Base-by-base conservation (phyloP, 2,113 vertebrate genomes). In the Seriola aureovittata region DNA sequence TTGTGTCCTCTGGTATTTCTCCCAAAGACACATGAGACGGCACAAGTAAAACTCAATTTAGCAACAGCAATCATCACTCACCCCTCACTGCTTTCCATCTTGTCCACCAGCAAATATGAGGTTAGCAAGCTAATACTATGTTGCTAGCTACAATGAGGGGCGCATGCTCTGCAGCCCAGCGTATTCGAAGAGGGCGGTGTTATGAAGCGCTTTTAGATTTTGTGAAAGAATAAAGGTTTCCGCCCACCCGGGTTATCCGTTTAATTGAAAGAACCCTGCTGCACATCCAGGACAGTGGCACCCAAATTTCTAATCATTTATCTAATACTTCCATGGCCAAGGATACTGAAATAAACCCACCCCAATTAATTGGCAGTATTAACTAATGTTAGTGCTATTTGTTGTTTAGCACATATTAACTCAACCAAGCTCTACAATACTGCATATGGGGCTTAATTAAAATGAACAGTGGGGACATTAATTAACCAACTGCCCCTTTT, bases 41-140 rank as follows among this genome's bases (percentile, higher is more conserved):
- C 46, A 4, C 21, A 9, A 8, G 0, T n/a, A 21, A 40, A 12
- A 13, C 0, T 19, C 50, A 1, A 9, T 25, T 16, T 1, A 58
- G 3, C 48, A 3, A 48, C 48, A 8, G 3, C 19, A 19, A 36
- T 36, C 10, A 38, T 11, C 21, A 78, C 91, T 90, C 79, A 94
- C 93, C 90, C 46, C 3, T 92, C 92, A n/a, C 38, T 59, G 69
- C 2, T 84, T 6, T 93, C 93, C 93, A 93, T 94, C 50, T 25
- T 79, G 40, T 8, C 62, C 21, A 50, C 23, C 42, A 5, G 52
- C 19, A 79, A 48, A 42, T 54, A 16, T 25, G 38, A 65, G 9
- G 48, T 9, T 78, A 65, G 75, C 78, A 68, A 67, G 71, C 73
- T 60, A 75, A 85, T 60, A 86, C 81, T 88, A 88, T 14, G 29